Evolutionary conservation across 1,140 invertebrate genomes (phyloP), one percentile per base, ranked within the genome.

Genomic region (Prorops nasuta): DNA sequence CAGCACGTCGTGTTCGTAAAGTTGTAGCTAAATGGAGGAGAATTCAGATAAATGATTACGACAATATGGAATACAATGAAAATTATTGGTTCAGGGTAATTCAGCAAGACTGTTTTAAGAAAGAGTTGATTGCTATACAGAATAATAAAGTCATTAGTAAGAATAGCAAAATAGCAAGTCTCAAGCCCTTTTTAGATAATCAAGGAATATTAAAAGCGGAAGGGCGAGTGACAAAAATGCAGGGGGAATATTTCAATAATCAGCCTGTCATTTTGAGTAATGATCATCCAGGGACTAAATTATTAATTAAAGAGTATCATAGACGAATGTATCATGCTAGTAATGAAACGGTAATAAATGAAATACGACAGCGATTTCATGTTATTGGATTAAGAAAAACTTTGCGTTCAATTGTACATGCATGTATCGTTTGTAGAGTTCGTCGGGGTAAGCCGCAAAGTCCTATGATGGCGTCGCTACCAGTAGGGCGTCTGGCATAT

Each of bases 231-330:
- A 4, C 2, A 9, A 4, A 16, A 2, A 3, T 31, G 7, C 6
- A 34, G 17, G 14, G 14, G 4, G 41, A n/a, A 6, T 4, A 3
- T 3, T 12, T 10, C 3, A 49, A 12, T 16, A 45, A 51, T 4
- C 3, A 9, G 3, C 44, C 56, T 8, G 34, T 48, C 14, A 48
- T 59, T 7, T 21, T 59, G 24, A 24, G 36, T 14, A 40, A 34
- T 10, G 40, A 49, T 14, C 54, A 60, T 42, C 45, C 20, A 14
- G 10, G 55, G 9, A 52, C 53, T 9, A 21, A 49, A 7, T 21
- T 64, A n/a, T 31, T 63, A 3, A 49, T 68, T 12, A 12, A n/a
- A 2, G 17, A 51, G 35, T 40, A 44, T 17, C 63, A 67, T 34
- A 2, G 32, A 0, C 16, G 34, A 3, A 8, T 36, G n/a, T 18